Percentiles rank a stretch among this genome's conserved stretches.
phyloP scores from a whole-genome alignment of 2,888 invertebrate species.

The Spisula solida region DNA sequence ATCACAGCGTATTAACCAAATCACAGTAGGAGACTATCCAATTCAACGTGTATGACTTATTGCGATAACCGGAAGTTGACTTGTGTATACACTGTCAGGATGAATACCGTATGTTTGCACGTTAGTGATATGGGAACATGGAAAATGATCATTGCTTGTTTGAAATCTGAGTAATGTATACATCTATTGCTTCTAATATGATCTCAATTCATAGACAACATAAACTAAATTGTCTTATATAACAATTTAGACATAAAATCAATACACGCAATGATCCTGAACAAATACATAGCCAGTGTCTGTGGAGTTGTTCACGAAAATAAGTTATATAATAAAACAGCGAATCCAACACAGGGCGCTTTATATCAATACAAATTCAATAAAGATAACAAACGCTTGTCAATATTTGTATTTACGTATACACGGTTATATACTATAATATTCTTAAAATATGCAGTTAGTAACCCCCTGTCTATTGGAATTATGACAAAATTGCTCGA shows the following conservation, averaged over 20 bases:
- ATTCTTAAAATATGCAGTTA: background rate
- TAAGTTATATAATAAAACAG: background rate
- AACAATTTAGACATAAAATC: background rate
- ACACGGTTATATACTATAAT: no score
- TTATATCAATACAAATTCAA: background rate
- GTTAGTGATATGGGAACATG: background rate
- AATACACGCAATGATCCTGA: background rate
- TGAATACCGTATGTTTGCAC: no score
- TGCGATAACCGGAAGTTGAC: no score
- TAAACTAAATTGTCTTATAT: background rate
- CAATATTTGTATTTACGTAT: background rate
- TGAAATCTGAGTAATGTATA: background rate
- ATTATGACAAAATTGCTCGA: background rate
- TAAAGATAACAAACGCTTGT: conserved; percentile 1
- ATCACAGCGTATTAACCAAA: no score
- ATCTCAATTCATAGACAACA: background rate
- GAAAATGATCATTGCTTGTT: background rate
- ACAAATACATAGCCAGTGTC: background rate
- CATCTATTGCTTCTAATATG: background rate
- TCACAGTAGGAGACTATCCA: no score
- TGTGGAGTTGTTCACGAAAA: background rate
- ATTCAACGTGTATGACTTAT: no score
- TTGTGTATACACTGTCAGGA: no score
- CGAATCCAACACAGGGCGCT: background rate
- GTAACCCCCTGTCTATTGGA: background rate